Conservation (phyloP, 2,888 invertebrate species). For the Erebia aethiops region DNA sequence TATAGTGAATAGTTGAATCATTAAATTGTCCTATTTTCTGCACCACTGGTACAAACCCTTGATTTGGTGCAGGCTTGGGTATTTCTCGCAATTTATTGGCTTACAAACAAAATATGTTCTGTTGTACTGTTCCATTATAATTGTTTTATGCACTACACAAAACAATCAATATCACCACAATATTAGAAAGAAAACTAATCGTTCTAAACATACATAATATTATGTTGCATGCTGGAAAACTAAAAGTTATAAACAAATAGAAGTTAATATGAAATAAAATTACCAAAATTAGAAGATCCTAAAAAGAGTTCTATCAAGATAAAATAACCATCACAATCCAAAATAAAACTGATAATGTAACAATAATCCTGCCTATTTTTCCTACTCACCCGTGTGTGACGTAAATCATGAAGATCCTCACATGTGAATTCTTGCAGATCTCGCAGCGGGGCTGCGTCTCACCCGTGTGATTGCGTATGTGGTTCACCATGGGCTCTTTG, state of each 20-base stretch:
- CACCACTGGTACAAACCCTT: conserved; percentile 63
- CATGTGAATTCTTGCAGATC: conserved; percentile 90
- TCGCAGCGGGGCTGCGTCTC: conserved; percentile 90
- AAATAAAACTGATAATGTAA: not conserved
- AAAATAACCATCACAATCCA: not conserved
- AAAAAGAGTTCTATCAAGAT: not conserved
- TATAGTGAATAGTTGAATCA: conserved; percentile 75
- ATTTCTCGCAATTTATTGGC: conserved; percentile 46
- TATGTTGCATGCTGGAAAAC: not conserved
- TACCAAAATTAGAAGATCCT: not conserved
- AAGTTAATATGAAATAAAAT: not conserved
- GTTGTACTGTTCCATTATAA: not conserved
- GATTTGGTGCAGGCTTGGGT: conserved; percentile 73
- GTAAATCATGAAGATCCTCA: conserved; percentile 90
- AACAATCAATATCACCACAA: no score
- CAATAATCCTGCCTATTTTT: not conserved
- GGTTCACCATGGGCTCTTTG: conserved; percentile 91
- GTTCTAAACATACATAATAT: not conserved
- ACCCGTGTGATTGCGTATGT: conserved; percentile 89
- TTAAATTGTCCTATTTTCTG: conserved; percentile 76
- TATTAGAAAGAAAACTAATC: not conserved
- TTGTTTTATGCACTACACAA: not conserved
- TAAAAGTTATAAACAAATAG: not conserved
- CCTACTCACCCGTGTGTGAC: conserved; percentile 91
- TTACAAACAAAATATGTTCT: conserved; percentile 4